Percentiles rank a stretch among this genome's conserved stretches.
Conservation (phyloP, 2,797 vertebrate genomes). For the Pipistrellus pipistrellus region DNA sequence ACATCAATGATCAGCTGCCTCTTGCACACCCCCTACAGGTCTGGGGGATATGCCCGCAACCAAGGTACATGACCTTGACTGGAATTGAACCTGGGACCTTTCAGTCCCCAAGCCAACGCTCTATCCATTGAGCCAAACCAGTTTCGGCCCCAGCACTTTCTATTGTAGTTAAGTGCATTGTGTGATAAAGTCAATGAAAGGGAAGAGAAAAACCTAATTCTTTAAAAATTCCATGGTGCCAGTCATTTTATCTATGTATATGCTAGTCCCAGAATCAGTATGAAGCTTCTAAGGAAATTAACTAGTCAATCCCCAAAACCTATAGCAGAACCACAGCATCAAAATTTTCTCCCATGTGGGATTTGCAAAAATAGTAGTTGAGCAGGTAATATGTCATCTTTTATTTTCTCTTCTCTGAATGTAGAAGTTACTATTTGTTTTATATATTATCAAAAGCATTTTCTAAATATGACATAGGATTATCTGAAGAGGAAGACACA, state of each 20-base stretch:
- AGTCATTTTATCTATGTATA: neutral
- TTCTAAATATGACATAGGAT: neutral
- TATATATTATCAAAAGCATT: neutral
- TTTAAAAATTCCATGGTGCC: neutral
- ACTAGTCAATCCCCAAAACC: neutral
- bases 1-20: no score
- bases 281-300: neutral
- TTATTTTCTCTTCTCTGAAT: neutral
- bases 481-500: neutral
- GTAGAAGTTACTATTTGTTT: neutral
- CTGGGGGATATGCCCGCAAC: no score
- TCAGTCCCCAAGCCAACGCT: no score
- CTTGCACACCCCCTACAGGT: no score
- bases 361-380: constrained; percentile 7
- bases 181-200: neutral
- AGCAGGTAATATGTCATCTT: neutral
- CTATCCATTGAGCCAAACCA: no score
- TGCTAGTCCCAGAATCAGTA: neutral
- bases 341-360: neutral
- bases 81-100: no score
- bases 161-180: neutral
- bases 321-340: neutral
- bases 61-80: no score
- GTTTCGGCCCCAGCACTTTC: no score
- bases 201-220: neutral